These are phyloP conservation scores for Strix occidentalis DNA, from an alignment of 2,797 vertebrate genomes.

Conservation along the genomic window DNA sequence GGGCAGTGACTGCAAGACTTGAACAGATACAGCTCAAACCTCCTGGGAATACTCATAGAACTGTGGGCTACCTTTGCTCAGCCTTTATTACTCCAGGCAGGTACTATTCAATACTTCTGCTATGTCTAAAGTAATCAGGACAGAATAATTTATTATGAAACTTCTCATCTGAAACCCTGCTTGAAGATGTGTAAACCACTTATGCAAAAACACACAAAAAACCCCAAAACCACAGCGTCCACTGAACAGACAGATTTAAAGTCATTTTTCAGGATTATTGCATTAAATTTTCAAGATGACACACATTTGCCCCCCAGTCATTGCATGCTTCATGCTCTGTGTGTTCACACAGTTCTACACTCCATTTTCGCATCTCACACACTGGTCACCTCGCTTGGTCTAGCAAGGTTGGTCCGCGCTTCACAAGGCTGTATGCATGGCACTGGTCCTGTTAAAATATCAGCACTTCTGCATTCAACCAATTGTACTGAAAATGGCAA, in stretches of 20 bases:
- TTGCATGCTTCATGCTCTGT: neutral
- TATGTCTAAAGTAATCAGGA: too few relatives aligned
- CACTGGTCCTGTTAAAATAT: too few relatives aligned
- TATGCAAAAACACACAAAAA: neutral
- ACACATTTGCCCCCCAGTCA: rapidly evolving
- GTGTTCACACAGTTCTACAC: neutral
- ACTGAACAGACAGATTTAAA: neutral
- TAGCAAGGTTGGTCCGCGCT: neutral
- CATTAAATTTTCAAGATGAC: neutral
- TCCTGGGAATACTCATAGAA: neutral
- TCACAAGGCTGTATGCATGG: rapidly evolving
- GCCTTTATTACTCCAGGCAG: neutral
- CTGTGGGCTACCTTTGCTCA: too few relatives aligned
- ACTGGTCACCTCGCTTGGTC: rapidly evolving
- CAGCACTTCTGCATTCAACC: neutral
- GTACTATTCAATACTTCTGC: neutral
- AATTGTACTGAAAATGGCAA: rapidly evolving
- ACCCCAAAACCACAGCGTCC: neutral
- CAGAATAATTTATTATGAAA: neutral
- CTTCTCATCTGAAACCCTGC: neutral
- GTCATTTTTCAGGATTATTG: neutral
- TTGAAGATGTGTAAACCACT: neutral
- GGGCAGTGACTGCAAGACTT: neutral
- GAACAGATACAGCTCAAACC: neutral
- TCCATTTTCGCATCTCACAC: neutral